Evolutionary conservation across 2,113 vertebrate genomes (phyloP).

Genomic region (Micromys minutus): DNA sequence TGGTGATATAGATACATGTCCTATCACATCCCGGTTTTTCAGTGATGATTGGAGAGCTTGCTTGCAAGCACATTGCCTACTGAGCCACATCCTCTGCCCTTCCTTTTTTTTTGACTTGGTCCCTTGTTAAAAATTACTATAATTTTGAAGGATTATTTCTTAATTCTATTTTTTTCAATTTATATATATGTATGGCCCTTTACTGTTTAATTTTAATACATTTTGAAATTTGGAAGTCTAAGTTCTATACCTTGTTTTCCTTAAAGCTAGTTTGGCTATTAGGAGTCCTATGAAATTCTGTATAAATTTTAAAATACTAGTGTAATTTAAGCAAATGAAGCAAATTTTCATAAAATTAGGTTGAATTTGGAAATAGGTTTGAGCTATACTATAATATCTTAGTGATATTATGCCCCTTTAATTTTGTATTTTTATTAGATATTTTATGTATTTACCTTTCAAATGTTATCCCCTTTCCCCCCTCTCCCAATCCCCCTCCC

Average conservation of each 20-base stretch:
- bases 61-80: background rate
- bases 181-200: background rate
- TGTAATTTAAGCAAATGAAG: slow-evolving; percentile 24
- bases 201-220: background rate
- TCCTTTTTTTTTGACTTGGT: background rate
- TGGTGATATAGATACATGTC: background rate
- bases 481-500: no score
- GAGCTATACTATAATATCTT: background rate
- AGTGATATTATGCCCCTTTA: slow-evolving; percentile 3
- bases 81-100: background rate
- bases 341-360: slow-evolving; percentile 28
- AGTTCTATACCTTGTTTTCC: background rate
- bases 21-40: no score
- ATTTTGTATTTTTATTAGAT: no score
- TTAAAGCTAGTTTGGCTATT: slow-evolving; percentile 3
- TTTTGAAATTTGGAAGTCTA: background rate
- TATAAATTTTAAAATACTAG: background rate
- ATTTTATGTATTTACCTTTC: no score
- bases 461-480: no score
- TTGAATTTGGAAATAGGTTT: slow-evolving; percentile 31
- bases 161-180: background rate
- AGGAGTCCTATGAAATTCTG: background rate
- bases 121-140: slow-evolving; percentile 42
- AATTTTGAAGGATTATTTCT: slow-evolving; percentile 44
- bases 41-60: no score